phyloP scores from a whole-genome alignment of 1,140 invertebrate species.

The Plutomurus gul region DNA sequence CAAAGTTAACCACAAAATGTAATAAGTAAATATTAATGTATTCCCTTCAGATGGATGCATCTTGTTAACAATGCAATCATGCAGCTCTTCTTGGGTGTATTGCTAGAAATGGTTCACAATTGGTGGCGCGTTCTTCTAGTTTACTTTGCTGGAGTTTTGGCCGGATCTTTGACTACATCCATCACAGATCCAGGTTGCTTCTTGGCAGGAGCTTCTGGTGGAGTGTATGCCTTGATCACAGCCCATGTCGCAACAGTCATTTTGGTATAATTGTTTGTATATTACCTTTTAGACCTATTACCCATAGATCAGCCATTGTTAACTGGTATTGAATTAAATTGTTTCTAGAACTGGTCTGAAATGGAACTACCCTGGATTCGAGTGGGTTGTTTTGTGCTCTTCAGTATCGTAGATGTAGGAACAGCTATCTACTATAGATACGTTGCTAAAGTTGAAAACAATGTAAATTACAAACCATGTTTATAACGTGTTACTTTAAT shows the following conservation, averaged over 20 bases:
- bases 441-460: slow-evolving; percentile 61
- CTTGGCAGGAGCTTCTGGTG: slow-evolving; percentile 92
- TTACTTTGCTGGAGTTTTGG: slow-evolving; percentile 70
- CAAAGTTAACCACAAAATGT: neutral
- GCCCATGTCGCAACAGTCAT: slow-evolving; percentile 94
- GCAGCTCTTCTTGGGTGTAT: slow-evolving; percentile 88
- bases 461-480: slow-evolving; percentile 30
- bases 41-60: slow-evolving; percentile 69
- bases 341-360: slow-evolving; percentile 80
- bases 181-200: slow-evolving; percentile 83
- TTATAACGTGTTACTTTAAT: neutral
- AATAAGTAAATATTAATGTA: slow-evolving; percentile 28
- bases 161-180: slow-evolving; percentile 87
- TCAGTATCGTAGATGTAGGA: slow-evolving; percentile 76
- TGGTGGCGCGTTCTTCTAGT: slow-evolving; percentile 86
- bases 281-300: neutral
- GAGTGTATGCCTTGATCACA: slow-evolving; percentile 89
- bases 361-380: slow-evolving; percentile 87
- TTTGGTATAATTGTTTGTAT: slow-evolving; percentile 65
- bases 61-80: slow-evolving; percentile 89
- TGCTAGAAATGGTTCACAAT: slow-evolving; percentile 89
- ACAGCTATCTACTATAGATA: slow-evolving; percentile 82
- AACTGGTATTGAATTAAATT: slow-evolving; percentile 38
- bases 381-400: slow-evolving; percentile 73
- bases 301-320: neutral